Conservation (phyloP, 92 coral and sea anemone species). For the Montipora capitata region DNA sequence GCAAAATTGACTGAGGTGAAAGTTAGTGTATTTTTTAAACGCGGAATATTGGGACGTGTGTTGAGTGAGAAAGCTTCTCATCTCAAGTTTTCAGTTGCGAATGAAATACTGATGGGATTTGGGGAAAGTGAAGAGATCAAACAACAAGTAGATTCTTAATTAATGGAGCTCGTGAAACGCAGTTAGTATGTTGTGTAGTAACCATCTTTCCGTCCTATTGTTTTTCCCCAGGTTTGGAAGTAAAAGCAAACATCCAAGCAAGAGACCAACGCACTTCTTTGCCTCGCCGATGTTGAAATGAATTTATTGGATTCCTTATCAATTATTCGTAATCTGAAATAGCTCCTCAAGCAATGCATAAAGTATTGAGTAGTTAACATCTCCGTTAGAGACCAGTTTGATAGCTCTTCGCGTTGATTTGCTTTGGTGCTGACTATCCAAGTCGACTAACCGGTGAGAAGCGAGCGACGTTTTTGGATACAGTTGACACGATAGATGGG, state of each 20-base stretch:
- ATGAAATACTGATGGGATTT: too few relatives aligned
- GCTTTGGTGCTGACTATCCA: not conserved
- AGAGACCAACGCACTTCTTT: slow-evolving; percentile 98
- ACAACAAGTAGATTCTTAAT: too few relatives aligned
- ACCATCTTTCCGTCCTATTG: not conserved
- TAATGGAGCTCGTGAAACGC: too few relatives aligned
- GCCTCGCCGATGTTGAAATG: slow-evolving; percentile 97
- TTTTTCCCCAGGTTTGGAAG: slow-evolving; percentile 91
- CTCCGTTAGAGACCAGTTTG: not conserved
- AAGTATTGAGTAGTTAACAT: not conserved
- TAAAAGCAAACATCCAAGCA: slow-evolving; percentile 94
- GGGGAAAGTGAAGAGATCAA: too few relatives aligned
- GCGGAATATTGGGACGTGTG: too few relatives aligned
- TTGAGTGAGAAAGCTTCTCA: too few relatives aligned
- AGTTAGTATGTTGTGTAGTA: not conserved
- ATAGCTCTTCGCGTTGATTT: not conserved
- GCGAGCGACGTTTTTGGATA: not conserved
- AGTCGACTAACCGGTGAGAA: not conserved
- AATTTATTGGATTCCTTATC: not conserved
- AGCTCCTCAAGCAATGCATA: too few relatives aligned
- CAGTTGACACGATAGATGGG: too few relatives aligned
- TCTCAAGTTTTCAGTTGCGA: too few relatives aligned
- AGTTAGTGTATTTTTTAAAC: too few relatives aligned
- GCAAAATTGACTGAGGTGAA: too few relatives aligned
- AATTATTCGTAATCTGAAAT: not conserved